These are phyloP conservation scores for Danaus chrysippus DNA, from an alignment of 2,888 invertebrate species.

Conservation along the genomic window DNA sequence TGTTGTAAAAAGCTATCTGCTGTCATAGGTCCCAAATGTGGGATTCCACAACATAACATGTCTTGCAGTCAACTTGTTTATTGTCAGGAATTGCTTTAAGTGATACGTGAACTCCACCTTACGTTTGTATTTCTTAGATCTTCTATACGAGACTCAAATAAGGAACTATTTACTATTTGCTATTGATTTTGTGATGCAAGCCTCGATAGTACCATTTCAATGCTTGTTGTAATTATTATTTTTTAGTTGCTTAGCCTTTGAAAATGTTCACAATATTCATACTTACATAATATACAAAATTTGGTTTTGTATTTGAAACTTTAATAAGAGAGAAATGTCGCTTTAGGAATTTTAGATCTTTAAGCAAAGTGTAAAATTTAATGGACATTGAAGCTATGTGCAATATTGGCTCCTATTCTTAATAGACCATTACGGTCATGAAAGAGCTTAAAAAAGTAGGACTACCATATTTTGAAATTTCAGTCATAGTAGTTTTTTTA, in stretches of 20 bases:
- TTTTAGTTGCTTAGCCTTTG: background rate
- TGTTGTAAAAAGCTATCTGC: conserved; percentile 33
- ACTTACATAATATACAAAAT: no score
- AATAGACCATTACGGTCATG: conserved; percentile 33
- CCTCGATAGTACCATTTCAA: background rate
- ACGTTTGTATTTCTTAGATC: conserved; percentile 10
- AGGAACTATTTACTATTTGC: background rate
- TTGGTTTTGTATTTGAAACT: no score
- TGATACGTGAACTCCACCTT: conserved; percentile 15
- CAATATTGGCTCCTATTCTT: conserved; percentile 34
- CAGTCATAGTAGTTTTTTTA: background rate
- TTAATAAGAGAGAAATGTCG: no score
- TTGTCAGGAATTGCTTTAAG: conserved; percentile 54
- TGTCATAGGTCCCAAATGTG: conserved; percentile 49
- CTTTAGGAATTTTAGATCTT: background rate
- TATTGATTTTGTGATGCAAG: conserved; percentile 8
- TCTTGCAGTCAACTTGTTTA: conserved; percentile 56
- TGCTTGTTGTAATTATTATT: background rate
- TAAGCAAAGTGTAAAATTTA: conserved; percentile 25
- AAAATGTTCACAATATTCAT: no score
- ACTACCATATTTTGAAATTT: conserved; percentile 12
- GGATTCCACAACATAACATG: conserved; percentile 49
- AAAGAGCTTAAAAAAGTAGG: conserved; percentile 18
- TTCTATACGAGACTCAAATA: background rate
- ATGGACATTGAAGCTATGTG: conserved; percentile 26